Conservation (phyloP, 2,888 invertebrate genomes). For the Digitonthophagus gazella region DNA sequence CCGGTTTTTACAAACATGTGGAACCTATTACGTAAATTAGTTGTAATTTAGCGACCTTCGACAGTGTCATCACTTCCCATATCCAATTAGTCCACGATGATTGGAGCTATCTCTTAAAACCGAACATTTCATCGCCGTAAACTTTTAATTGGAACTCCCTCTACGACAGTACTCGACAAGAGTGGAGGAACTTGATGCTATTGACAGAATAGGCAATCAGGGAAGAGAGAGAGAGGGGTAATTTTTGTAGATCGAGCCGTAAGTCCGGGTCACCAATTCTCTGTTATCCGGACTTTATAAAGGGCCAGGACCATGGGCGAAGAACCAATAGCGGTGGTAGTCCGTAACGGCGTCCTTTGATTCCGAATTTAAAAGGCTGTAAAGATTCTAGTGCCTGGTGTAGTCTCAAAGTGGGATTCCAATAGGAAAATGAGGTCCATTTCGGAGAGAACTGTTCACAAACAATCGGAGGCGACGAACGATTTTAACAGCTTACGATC, state of each 20-base stretch:
- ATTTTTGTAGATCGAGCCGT: neutral
- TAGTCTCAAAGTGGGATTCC: neutral
- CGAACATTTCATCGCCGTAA: neutral
- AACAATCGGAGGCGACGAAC: constrained; percentile 4
- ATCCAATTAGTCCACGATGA: neutral
- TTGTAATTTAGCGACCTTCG: neutral
- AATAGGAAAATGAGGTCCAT: neutral
- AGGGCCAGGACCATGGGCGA: neutral
- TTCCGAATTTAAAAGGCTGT: constrained; percentile 10
- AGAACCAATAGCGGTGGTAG: neutral
- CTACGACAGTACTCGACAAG: neutral
- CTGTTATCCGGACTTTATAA: neutral
- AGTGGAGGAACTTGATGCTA: neutral
- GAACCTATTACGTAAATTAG: too few species aligned
- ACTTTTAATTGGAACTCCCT: neutral
- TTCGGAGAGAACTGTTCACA: constrained; percentile 7
- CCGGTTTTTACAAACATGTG: too few species aligned
- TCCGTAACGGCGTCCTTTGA: constrained; percentile 1
- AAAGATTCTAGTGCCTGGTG: constrained; percentile 4
- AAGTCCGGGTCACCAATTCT: neutral
- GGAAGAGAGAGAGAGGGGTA: neutral
- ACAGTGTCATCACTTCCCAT: neutral
- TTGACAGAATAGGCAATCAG: neutral
- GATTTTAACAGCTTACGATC: neutral
- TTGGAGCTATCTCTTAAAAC: neutral